A percentile compares a stretch with the other conserved stretches of the same genome.
phyloP scores from a whole-genome alignment of 2,113 vertebrate genomes.

The Hemibagrus wyckioides region DNA sequence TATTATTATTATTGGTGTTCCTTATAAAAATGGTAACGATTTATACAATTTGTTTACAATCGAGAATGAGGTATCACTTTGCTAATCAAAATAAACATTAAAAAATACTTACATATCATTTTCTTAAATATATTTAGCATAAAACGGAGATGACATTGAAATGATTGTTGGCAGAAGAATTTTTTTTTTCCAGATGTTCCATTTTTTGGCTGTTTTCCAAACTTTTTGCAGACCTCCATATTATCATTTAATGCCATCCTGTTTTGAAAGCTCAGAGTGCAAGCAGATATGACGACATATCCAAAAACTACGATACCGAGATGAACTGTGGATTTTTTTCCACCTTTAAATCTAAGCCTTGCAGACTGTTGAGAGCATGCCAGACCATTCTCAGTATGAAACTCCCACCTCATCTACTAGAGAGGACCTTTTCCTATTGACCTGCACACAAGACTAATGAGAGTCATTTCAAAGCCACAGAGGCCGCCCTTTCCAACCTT shows the following conservation, averaged over 20 bases:
- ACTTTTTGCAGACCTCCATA: neutral
- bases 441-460: conserved; percentile 53
- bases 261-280: neutral
- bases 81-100: neutral
- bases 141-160: neutral
- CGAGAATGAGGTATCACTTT: neutral
- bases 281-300: too few species aligned
- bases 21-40: neutral
- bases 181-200: neutral
- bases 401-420: conserved; percentile 36
- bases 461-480: conserved; percentile 46
- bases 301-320: neutral
- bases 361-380: neutral
- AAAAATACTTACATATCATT: neutral
- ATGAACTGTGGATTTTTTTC: neutral
- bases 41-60: neutral
- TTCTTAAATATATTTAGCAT: too few species aligned
- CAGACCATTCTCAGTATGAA: neutral
- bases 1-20: neutral
- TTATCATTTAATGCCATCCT: neutral
- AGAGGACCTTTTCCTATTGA: conserved; percentile 49
- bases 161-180: neutral
- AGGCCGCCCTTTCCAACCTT: conserved; percentile 23
- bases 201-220: neutral
- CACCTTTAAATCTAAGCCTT: neutral